Conservation (phyloP, 2,797 vertebrate species). For the Rhinichthys osculus region DNA sequence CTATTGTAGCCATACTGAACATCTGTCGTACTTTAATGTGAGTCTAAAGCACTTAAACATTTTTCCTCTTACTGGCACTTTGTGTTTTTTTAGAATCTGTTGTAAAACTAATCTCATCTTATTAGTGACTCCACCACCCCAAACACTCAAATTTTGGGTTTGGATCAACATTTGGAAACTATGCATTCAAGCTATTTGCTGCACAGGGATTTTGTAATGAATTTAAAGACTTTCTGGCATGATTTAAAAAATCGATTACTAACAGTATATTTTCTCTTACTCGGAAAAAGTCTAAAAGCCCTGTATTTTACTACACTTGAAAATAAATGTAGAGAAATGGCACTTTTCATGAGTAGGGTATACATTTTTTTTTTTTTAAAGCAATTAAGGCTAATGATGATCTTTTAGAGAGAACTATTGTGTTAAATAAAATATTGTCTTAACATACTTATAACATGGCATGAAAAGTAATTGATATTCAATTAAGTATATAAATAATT, state of each 20-base stretch:
- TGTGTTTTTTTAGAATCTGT: conserved; percentile 25
- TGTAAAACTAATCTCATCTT: conserved; percentile 13
- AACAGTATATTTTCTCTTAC: not conserved
- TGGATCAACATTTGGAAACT: conserved; percentile 59
- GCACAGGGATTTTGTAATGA: conserved; percentile 60
- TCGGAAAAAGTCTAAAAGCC: not conserved
- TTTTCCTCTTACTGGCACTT: conserved; percentile 32
- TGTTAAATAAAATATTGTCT: not conserved
- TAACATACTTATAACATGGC: not conserved
- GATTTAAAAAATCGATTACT: conserved; percentile 16
- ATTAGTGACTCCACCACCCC: conserved; percentile 10
- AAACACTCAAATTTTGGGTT: conserved; percentile 24
- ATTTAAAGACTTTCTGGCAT: conserved; percentile 56
- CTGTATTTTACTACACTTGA: not conserved
- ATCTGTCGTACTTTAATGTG: conserved; percentile 61
- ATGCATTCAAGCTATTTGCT: conserved; percentile 77
- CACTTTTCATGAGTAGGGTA: conserved; percentile 3
- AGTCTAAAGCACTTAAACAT: conserved; percentile 60
- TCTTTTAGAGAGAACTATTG: not conserved
- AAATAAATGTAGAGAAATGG: not conserved
- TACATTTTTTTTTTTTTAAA: not conserved
- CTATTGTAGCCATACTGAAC: conserved; percentile 60
- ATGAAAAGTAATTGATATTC: not conserved
- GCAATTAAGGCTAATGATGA: not conserved
- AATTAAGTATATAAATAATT: not conserved